These are phyloP conservation scores for Montifringilla adamsi DNA, from an alignment of 2,113 vertebrate genomes.

Conservation along the genomic window DNA sequence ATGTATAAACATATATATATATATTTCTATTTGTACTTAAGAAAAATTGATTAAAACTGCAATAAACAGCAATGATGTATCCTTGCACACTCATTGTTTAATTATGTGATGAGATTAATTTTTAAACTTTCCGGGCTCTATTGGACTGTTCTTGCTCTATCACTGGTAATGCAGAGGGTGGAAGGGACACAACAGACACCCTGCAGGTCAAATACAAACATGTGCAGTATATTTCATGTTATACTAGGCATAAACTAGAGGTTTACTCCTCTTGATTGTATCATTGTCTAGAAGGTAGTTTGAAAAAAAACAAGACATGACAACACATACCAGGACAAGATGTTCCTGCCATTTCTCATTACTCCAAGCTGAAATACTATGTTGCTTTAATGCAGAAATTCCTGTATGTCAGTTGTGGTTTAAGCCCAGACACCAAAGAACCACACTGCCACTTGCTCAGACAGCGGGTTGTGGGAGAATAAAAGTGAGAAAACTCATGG, in stretches of 20 bases:
- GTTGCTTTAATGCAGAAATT: background rate
- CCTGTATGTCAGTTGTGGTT: background rate
- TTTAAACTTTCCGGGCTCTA: background rate
- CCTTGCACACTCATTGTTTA: background rate
- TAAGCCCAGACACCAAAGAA: background rate
- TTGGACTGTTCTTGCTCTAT: background rate
- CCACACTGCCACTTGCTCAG: accelerated
- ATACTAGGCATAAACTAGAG: background rate
- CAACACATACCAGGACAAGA: background rate
- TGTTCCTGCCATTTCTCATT: background rate
- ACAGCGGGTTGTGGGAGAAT: accelerated
- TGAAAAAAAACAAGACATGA: background rate
- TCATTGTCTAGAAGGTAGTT: background rate
- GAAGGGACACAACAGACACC: background rate
- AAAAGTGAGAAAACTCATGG: background rate
- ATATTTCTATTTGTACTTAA: background rate
- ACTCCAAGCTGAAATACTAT: background rate
- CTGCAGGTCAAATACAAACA: background rate
- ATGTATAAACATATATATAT: too few species aligned
- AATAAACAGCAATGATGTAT: background rate
- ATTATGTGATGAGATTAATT: background rate
- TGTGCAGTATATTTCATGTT: background rate
- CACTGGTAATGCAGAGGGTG: background rate
- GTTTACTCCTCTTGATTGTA: background rate
- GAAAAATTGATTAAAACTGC: background rate